Evolutionary conservation across 2,797 vertebrate species (phyloP).

Genomic region (Podarcis siculus): DNA sequence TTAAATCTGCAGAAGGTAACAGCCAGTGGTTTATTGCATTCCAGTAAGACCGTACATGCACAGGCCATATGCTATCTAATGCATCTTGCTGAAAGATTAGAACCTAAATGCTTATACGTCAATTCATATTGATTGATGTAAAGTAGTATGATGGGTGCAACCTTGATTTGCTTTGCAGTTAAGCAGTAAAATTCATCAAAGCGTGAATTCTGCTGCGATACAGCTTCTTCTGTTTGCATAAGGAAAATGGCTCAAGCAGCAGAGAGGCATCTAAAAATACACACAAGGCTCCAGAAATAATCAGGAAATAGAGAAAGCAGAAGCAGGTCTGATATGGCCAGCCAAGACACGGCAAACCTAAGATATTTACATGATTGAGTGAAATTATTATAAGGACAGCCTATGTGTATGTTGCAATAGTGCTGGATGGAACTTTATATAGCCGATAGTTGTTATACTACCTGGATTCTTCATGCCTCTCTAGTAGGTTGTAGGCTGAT

Average conservation of each 20-base stretch:
- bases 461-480: background rate
- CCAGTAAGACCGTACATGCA: background rate
- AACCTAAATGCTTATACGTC: background rate
- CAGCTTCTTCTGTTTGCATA: background rate
- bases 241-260: constrained; percentile 17
- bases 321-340: background rate
- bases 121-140: background rate
- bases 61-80: background rate
- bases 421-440: background rate
- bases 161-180: constrained; percentile 24
- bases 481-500: background rate
- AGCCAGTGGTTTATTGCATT: background rate
- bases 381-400: background rate
- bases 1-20: background rate
- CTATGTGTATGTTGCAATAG: background rate
- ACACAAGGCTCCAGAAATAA: background rate
- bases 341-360: background rate
- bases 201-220: background rate
- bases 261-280: constrained; percentile 5
- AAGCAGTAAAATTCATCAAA: background rate
- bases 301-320: background rate
- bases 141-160: background rate
- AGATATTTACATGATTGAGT: background rate
- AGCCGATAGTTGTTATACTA: background rate
- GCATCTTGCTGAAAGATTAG: background rate